phyloP scores from a whole-genome alignment of 2,113 vertebrate genomes.

The Epinephelus fuscoguttatus region DNA sequence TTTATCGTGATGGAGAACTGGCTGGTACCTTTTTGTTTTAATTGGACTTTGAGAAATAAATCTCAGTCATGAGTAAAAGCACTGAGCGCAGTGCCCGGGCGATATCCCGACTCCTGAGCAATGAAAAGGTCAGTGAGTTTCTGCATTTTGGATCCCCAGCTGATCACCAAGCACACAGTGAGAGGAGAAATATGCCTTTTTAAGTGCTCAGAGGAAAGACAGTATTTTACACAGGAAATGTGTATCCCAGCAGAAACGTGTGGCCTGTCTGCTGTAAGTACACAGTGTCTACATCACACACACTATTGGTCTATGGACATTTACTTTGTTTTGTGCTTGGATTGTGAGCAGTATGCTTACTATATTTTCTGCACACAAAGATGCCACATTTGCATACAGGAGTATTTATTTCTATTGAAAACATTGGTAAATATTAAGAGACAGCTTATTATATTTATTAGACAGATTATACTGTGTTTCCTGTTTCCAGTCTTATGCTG shows the following conservation, averaged over 20 bases:
- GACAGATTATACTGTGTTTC: background rate
- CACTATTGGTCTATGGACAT: background rate
- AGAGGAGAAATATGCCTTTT: background rate
- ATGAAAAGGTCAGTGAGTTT: conserved; percentile 4
- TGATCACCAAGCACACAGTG: background rate
- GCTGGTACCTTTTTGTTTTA: background rate
- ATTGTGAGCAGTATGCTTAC: background rate
- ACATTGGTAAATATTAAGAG: background rate
- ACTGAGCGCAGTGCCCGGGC: background rate
- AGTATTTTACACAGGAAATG: background rate
- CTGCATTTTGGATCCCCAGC: background rate
- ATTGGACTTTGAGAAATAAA: conserved; percentile 10
- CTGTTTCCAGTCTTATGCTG: background rate
- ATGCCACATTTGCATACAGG: background rate
- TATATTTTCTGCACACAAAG: background rate
- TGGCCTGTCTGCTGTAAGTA: too few species aligned
- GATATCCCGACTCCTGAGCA: background rate
- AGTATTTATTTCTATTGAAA: background rate
- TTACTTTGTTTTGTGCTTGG: background rate
- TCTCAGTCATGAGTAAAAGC: background rate
- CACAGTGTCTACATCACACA: background rate
- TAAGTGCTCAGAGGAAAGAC: conserved; percentile 8
- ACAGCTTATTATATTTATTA: too few species aligned
- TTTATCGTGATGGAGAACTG: background rate
- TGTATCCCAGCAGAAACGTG: background rate